These are phyloP conservation scores for Rhinoraja longicauda DNA, from an alignment of 2,797 vertebrate species.

Conservation along the genomic window DNA sequence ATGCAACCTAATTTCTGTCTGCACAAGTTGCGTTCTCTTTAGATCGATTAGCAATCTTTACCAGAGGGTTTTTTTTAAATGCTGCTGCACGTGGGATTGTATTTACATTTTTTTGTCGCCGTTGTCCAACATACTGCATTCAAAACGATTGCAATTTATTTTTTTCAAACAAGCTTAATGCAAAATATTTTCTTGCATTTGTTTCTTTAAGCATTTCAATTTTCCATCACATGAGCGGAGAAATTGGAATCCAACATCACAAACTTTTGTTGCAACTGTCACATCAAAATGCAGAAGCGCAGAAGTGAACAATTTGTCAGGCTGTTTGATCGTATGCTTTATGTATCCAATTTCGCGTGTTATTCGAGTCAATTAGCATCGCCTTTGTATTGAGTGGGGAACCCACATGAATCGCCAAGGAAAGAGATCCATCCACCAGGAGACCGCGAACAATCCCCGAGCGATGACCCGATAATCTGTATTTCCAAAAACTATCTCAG, in stretches of 20 bases:
- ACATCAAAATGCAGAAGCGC: not conserved
- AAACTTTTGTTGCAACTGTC: not conserved
- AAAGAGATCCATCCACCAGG: not conserved
- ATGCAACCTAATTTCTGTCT: not conserved
- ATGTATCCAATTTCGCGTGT: not conserved
- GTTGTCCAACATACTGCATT: not conserved
- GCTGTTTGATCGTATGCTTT: not conserved
- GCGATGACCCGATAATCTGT: not conserved
- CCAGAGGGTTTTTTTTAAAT: not conserved
- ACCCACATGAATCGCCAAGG: not conserved
- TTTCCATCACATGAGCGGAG: not conserved
- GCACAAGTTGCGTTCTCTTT: not conserved
- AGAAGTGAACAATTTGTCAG: not conserved
- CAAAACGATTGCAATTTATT: not conserved
- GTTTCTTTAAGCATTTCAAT: not conserved
- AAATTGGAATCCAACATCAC: not conserved
- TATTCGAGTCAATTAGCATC: not conserved
- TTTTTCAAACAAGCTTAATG: not conserved
- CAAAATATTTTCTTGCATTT: not conserved
- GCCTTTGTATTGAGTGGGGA: not conserved
- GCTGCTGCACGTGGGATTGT: not conserved
- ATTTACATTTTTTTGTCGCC: not conserved
- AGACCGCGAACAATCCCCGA: not conserved
- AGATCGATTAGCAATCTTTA: not conserved
- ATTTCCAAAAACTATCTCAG: not conserved